Evolutionary conservation across 2,797 vertebrate species (phyloP).

Genomic region (Triplophysa bombifrons): DNA sequence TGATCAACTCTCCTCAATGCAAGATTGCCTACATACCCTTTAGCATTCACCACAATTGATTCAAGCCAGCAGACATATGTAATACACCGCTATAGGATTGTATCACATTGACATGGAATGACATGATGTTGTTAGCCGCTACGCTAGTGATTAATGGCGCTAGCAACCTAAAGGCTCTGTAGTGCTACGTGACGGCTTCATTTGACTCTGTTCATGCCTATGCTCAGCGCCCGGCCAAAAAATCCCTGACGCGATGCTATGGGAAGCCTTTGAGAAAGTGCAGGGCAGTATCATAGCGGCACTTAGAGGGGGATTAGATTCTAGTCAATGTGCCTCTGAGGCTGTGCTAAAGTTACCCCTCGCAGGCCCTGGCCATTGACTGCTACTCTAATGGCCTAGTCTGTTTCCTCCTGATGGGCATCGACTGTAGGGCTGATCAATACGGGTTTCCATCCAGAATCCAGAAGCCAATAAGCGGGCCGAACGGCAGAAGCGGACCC

Average conservation of each 20-base stretch:
- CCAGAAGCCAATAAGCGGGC: conserved; percentile 50
- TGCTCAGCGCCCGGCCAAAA: conserved; percentile 36
- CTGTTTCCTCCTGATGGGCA: conserved; percentile 84
- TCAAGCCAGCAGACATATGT: conserved; percentile 47
- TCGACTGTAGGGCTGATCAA: conserved; percentile 80
- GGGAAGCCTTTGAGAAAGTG: conserved; percentile 59
- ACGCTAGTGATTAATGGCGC: conserved; percentile 42
- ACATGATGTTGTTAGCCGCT: conserved; percentile 47
- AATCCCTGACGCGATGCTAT: conserved; percentile 54
- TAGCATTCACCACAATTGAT: conserved; percentile 26
- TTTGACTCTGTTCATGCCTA: conserved; percentile 37
- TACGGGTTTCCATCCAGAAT: conserved; percentile 75
- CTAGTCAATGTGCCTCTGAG: conserved; percentile 76
- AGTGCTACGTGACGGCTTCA: conserved; percentile 41
- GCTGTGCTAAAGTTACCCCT: conserved; percentile 81
- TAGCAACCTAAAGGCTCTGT: conserved; percentile 38
- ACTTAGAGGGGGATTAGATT: conserved; percentile 78
- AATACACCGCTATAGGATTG: conserved; percentile 44
- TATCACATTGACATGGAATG: conserved; percentile 47
- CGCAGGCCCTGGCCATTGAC: conserved; percentile 80
- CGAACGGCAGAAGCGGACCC: conserved; percentile 39
- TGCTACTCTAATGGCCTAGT: conserved; percentile 81
- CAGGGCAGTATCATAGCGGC: conserved; percentile 59
- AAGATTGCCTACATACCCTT: conserved; percentile 23
- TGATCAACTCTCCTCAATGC: conserved; percentile 5